Evolutionary conservation across 2,113 vertebrate species (phyloP).

Genomic region (Ardeotis arabs): DNA sequence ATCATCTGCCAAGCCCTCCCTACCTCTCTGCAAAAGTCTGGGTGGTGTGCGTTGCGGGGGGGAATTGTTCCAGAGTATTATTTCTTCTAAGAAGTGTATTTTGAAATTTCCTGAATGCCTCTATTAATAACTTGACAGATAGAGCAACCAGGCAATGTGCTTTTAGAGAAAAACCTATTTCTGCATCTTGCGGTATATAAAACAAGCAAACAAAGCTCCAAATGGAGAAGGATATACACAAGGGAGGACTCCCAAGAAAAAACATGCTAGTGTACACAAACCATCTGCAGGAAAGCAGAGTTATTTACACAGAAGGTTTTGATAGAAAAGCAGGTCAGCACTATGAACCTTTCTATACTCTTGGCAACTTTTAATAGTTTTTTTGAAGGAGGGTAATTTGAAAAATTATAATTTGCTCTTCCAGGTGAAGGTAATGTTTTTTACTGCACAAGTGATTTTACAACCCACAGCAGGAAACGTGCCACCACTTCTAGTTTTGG

Average conservation of each 20-base stretch:
- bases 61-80: neutral
- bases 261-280: neutral
- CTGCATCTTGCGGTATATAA: neutral
- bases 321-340: conserved; percentile 32
- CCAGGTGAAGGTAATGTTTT: conserved; percentile 1
- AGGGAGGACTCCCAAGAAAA: conserved; percentile 18
- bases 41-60: neutral
- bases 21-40: neutral
- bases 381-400: conserved; percentile 24
- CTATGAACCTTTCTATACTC: neutral
- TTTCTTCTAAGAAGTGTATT: neutral
- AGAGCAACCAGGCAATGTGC: neutral
- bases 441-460: conserved; percentile 13
- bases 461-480: conserved; percentile 13
- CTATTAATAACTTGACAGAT: conserved; percentile 5
- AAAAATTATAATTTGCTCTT: conserved; percentile 44
- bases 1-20: conserved; percentile 53
- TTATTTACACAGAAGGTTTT: conserved; percentile 4
- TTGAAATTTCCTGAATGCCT: neutral
- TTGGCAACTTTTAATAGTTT: conserved; percentile 27
- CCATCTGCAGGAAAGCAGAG: neutral
- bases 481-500: neutral
- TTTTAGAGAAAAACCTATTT: neutral
- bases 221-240: neutral
- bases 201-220: neutral